Evolutionary conservation across 35 echinoderm and acorn worm species (phyloP).

Genomic region (Acanthaster planci): DNA sequence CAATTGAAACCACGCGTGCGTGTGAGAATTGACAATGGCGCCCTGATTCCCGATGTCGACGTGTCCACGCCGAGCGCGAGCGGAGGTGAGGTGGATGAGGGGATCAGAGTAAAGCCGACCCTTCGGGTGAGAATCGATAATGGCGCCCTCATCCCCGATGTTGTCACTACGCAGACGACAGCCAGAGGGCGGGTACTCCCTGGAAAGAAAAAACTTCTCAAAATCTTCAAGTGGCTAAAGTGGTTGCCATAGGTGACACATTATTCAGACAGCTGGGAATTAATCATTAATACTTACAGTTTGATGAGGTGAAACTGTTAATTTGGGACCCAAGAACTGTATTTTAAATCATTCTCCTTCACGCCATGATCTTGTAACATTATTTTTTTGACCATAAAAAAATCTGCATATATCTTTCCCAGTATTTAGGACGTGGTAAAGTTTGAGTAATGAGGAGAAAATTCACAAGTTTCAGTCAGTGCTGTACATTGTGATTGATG

Average conservation of each 20-base stretch:
- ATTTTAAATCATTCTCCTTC: too few relatives aligned
- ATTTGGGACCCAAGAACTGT: too few relatives aligned
- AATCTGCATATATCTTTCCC: too few relatives aligned
- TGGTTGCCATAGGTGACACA: not conserved
- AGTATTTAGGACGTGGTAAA: too few relatives aligned
- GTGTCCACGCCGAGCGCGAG: not conserved
- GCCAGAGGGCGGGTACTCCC: not conserved
- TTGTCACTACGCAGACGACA: not conserved
- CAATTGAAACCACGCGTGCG: not conserved
- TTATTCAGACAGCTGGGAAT: not conserved
- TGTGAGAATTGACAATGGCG: conserved; percentile 7
- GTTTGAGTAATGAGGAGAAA: too few relatives aligned
- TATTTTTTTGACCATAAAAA: too few relatives aligned
- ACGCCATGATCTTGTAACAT: too few relatives aligned
- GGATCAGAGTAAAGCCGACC: not conserved
- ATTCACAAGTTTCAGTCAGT: too few relatives aligned
- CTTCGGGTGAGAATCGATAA: not conserved
- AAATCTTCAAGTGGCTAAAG: not conserved
- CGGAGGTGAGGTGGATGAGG: not conserved
- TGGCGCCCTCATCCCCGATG: not conserved
- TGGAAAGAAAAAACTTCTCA: not conserved
- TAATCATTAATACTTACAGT: too few relatives aligned
- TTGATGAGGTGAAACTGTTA: too few relatives aligned
- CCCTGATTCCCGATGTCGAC: not conserved
- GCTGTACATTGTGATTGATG: too few relatives aligned